Evolutionary conservation across 2,797 vertebrate genomes (phyloP).

Genomic region (Meriones psammophilus): DNA sequence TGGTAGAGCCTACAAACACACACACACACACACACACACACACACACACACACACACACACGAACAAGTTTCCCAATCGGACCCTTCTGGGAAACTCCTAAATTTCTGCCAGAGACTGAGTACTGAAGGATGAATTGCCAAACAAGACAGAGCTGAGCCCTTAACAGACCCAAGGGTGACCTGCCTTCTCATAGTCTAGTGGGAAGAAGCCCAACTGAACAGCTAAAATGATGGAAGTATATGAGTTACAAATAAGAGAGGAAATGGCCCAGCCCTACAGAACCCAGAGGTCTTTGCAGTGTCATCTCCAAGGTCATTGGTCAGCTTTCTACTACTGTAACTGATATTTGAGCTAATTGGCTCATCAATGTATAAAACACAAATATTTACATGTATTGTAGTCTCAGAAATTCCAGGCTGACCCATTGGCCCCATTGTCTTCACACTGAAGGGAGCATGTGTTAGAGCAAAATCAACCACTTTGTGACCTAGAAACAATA

Average conservation of each 20-base stretch:
- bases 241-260: neutral
- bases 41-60: too few species aligned
- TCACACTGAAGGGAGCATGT: neutral
- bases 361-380: neutral
- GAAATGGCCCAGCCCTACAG: neutral
- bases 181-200: neutral
- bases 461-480: neutral
- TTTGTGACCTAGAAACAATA: too few species aligned
- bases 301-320: neutral
- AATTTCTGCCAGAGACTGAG: neutral
- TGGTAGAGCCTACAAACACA: neutral
- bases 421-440: neutral
- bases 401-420: neutral
- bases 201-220: neutral
- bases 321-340: neutral
- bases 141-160: neutral
- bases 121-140: neutral
- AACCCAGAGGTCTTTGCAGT: neutral
- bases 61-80: neutral
- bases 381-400: neutral
- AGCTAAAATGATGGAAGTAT: neutral
- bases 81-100: neutral
- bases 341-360: neutral
- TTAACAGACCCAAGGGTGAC: neutral
- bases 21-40: neutral